Conservation (phyloP, 2,888 invertebrate species). For the Epinotia bilunana region DNA sequence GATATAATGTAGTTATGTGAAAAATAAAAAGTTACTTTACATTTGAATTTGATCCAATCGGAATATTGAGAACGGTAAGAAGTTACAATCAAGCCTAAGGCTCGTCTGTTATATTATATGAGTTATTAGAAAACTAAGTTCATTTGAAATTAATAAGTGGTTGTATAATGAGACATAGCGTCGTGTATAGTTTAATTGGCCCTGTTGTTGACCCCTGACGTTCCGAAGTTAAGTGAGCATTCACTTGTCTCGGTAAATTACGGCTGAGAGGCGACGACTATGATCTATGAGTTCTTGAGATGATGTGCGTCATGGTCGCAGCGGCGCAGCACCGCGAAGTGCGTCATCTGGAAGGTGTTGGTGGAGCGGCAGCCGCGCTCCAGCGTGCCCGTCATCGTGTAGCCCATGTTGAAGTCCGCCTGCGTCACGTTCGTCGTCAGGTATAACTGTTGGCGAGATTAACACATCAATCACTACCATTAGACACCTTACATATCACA, state of each 20-base stretch:
- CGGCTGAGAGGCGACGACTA: slow-evolving; percentile 51
- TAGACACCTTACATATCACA: background rate
- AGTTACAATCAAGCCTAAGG: background rate
- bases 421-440: slow-evolving; percentile 93
- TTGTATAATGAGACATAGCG: background rate
- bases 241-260: background rate
- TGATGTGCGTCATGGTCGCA: slow-evolving; percentile 88
- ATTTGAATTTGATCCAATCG: background rate
- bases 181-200: background rate
- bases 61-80: background rate
- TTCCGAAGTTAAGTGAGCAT: background rate
- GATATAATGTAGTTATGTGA: too few relatives aligned
- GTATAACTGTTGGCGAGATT: slow-evolving; percentile 83
- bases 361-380: slow-evolving; percentile 91
- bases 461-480: background rate
- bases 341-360: slow-evolving; percentile 92
- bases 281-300: slow-evolving; percentile 71
- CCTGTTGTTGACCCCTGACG: background rate
- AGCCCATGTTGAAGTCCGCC: slow-evolving; percentile 95
- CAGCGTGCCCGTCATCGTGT: slow-evolving; percentile 94
- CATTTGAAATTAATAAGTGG: background rate
- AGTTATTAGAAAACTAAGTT: background rate
- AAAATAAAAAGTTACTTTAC: too few relatives aligned
- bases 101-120: background rate
- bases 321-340: slow-evolving; percentile 93